Base-by-base conservation (phyloP, 2,797 vertebrate genomes). In the Cygnus olor region DNA sequence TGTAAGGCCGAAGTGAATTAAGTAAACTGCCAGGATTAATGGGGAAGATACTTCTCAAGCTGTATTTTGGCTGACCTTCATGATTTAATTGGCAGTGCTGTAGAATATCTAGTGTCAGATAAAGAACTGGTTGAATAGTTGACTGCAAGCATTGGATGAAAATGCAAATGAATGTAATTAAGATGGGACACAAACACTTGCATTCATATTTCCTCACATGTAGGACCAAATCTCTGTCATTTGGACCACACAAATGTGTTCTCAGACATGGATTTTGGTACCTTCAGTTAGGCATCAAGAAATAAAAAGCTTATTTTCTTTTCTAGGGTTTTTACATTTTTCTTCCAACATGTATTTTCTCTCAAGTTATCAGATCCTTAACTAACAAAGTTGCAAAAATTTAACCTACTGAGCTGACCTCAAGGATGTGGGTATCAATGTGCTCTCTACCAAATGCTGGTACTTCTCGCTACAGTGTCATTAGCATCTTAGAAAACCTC, bases 11-110 rank as follows among this genome's bases (percentile, higher is more conserved):
- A 90, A 86, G 32, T 18, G 86, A 93, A 90, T 92, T 81, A 91
- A 90, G 53, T 84, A 94, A 92, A 89, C 71, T 1, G 2, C 51
- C 45, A 45, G 42, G 74, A 93, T 95, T 95, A 95, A 88, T 80
- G 69, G 32, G 69, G 80, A 88, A 89, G 84, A 86, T 91, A 83
- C 28, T 90, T 87, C 44, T 92, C 54, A 84, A 95, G 72, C 87
- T 86, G 28, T 85, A 78, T 70, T 93, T 91, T 96, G 90, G 84
- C 88, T 96, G 92, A 96, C 94, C 82, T 95, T 97, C 81, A 45
- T 77, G 70, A 82, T 89, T 93, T 79, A 92, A 92, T 45, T 93
- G 82, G 58, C 86, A 95, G 56, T 49, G 32, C 54, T 88, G 64
- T 89, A 81, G 65, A 68, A 82, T 90, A 96, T 66, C 71, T 60